Base-by-base conservation (phyloP, 2,888 invertebrate species). In the Rhyacophila evoluta region DNA sequence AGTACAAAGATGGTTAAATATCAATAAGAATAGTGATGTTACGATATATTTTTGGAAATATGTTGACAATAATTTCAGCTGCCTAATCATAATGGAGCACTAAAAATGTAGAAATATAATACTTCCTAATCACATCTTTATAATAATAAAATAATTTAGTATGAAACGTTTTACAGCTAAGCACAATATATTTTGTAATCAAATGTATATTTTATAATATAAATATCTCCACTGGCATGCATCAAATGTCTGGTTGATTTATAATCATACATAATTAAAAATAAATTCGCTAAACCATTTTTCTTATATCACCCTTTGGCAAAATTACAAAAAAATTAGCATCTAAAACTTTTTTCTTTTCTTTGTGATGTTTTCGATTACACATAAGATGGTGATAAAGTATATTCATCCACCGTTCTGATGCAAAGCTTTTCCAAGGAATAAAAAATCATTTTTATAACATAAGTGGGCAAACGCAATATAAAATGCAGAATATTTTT, bases 271-370 rank as follows among this genome's bases (percentile, higher is more conserved):
- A 27, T 10, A 69, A 69, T 69, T 28, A 69, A 69, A 29, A 15
- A 69, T 69, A 69, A 69, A 69, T 69, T 29, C 69, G 8, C 69
- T 69, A 29, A 12, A 69, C n/a, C 69, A 29, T 69, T 29, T 69
- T 55, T 19, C 55, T 55, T 55, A 55, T 15, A 25, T 55, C 41
- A 55, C 55, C 55, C 55, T 55, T 55, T 55, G 55, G 55, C 55
- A 55, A 55, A 55, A 55, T 55, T 55, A 55, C 55, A 55, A 6
- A 55, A 55, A 55, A 55, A 55, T 8, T 55, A 55, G 55, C 55
- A 55, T 55, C 55, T 55, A 55, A 55, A 55, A 55, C 55, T 55
- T 55, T 55, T 55, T 55, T 55, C 55, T 55, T 55, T 55, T 55
- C 25, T 2, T 25, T 19, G 15, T 19, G 6, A 19, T 55, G 55